These are phyloP conservation scores for Lamellibrachia columna DNA, from an alignment of 2,888 invertebrate species.

Conservation along the genomic window DNA sequence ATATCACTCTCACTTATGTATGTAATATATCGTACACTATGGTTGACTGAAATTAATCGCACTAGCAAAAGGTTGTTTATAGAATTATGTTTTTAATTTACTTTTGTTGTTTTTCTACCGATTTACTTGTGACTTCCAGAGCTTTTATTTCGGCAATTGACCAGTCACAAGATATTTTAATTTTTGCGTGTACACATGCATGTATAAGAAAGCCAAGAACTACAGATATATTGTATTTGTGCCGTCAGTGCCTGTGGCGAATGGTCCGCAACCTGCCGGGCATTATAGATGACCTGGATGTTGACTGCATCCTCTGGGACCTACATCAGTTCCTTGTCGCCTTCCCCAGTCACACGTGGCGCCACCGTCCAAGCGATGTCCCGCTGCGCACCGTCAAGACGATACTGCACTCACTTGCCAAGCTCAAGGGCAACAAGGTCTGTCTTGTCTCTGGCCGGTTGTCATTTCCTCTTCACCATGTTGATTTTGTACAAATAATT, in stretches of 20 bases:
- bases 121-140: no score
- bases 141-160: no score
- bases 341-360: constrained; percentile 89
- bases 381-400: constrained; percentile 87
- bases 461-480: background rate
- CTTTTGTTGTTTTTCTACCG: no score
- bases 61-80: no score
- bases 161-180: background rate
- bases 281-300: constrained; percentile 71
- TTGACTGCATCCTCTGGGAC: constrained; percentile 74
- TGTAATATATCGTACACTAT: no score
- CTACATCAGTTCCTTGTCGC: constrained; percentile 88
- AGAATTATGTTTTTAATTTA: no score
- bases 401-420: constrained; percentile 88
- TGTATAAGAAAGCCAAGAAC: background rate
- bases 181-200: background rate
- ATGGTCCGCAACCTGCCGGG: constrained; percentile 86
- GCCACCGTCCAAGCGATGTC: constrained; percentile 83
- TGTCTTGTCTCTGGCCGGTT: background rate
- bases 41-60: no score
- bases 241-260: constrained; percentile 84
- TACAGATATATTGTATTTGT: background rate
- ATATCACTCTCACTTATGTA: background rate
- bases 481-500: background rate
- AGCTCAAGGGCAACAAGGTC: constrained; percentile 81